phyloP scores from a whole-genome alignment of 2,113 vertebrate species.

The Dendropsophus ebraccatus region DNA sequence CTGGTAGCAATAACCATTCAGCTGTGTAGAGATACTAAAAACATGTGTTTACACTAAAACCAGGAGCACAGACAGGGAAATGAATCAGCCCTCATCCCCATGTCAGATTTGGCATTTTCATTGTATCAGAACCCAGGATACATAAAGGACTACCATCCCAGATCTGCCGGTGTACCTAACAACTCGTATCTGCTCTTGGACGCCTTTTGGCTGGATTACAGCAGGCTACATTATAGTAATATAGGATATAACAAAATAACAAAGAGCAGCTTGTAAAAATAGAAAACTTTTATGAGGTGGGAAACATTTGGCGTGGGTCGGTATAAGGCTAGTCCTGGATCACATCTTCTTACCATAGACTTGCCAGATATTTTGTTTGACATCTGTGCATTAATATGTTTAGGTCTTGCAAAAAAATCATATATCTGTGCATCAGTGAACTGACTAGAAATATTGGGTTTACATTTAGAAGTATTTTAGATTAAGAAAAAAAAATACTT shows the following conservation, averaged over 20 bases:
- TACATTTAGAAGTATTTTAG: background rate
- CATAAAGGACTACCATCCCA: constrained; percentile 59
- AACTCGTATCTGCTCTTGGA: constrained; percentile 1
- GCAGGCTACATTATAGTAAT: constrained; percentile 2
- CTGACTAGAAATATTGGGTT: background rate
- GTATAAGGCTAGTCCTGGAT: background rate
- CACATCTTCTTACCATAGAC: background rate
- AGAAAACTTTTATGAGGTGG: constrained; percentile 25
- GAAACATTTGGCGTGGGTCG: background rate
- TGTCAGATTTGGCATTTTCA: constrained; percentile 78
- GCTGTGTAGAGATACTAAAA: constrained; percentile 78
- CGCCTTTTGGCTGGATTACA: constrained; percentile 14
- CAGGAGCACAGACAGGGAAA: constrained; percentile 73
- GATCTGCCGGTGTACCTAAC: background rate
- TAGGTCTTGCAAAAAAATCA: background rate
- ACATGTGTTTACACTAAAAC: constrained; percentile 78
- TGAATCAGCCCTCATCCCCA: constrained; percentile 76
- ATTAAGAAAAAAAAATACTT: background rate
- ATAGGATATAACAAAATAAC: constrained; percentile 28
- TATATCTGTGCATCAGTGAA: background rate
- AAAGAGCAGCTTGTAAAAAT: constrained; percentile 27
- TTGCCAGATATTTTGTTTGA: background rate
- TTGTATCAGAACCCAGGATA: constrained; percentile 71
- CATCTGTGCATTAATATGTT: background rate
- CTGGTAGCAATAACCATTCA: constrained; percentile 83